Evolutionary conservation across 2,888 invertebrate genomes (phyloP), one percentile per base, ranked within the genome.

Genomic region (Dolichomitus sp.): DNA sequence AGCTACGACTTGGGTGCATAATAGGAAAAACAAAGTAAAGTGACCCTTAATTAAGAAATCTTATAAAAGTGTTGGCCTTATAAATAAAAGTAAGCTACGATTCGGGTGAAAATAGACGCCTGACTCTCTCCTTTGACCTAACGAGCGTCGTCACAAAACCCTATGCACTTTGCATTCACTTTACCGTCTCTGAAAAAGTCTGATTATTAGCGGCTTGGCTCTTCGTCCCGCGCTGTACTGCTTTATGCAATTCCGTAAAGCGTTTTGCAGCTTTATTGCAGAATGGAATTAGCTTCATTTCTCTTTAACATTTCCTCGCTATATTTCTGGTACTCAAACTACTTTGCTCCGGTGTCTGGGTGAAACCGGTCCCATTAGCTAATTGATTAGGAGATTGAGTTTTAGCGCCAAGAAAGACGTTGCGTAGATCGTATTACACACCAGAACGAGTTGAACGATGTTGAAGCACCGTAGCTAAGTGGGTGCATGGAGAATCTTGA

Each of bases 301-400:
- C 61, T 54, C 50, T 52, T 66, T 52, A 30, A 63, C 69, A 19
- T 70, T 45, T 63, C 78, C 23, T 70, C 78, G 63, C 11, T 12
- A 54, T 23, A n/a, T 19, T 57, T 48, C 23, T 45, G n/a, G 12
- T 11, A 30, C 48, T 27, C 50, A 19, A 14, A 30, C 12, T 30
- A 42, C 27, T n/a, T 59, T 23, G 23, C 30, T 63, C 19, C 14
- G 19, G 17, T 23, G 75, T 70, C 72, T 66, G 27, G 17, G 40
- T 5, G 42, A 50, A 66, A 76, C 70, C 66, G 19, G 33, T 6
- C 59, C 76, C 76, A 81, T 81, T 76, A 76, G 81, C 81, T 81
- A 81, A 81, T 81, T 81, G 81, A 81, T 81, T 65, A 66, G 57
- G 19, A 61, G 59, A 50, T 27, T 23, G 52, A 75, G 59, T 50